Conservation (phyloP, 2,888 invertebrate species). For the Agonopterix heracliana region DNA sequence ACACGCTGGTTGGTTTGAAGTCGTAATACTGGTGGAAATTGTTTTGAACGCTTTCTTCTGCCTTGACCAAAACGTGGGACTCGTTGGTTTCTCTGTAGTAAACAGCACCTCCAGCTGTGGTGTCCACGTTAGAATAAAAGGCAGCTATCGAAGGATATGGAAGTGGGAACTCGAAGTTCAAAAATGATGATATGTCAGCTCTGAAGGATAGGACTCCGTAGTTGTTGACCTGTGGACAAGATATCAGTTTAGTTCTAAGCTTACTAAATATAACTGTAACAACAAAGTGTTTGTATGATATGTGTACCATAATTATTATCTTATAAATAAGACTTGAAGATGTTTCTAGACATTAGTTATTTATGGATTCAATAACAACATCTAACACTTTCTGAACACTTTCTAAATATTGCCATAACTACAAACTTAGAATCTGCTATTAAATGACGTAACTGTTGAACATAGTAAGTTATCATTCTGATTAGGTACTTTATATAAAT, state of each 20-base stretch:
- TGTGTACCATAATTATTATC: no score
- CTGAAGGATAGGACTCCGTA: conserved; percentile 93
- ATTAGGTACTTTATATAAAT: background rate
- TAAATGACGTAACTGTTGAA: conserved; percentile 17
- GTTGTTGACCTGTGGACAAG: conserved; percentile 85
- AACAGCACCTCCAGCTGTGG: conserved; percentile 81
- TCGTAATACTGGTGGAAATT: conserved; percentile 82
- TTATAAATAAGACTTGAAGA: background rate
- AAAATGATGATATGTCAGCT: conserved; percentile 89
- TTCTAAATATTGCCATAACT: background rate
- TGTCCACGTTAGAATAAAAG: conserved; percentile 94
- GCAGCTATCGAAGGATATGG: conserved; percentile 93
- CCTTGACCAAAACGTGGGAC: conserved; percentile 77
- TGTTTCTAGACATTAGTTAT: background rate
- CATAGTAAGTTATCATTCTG: conserved; percentile 20
- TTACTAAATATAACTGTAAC: no score
- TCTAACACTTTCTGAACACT: background rate
- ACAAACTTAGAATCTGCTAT: background rate
- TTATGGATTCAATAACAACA: background rate
- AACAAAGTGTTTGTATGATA: background rate
- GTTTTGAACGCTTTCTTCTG: conserved; percentile 81
- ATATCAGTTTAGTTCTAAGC: background rate
- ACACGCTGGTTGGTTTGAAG: conserved; percentile 86
- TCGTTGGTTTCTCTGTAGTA: conserved; percentile 83
- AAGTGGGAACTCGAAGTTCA: conserved; percentile 92